Conservation (phyloP, 2,797 vertebrate species). For the Natrix natrix region DNA sequence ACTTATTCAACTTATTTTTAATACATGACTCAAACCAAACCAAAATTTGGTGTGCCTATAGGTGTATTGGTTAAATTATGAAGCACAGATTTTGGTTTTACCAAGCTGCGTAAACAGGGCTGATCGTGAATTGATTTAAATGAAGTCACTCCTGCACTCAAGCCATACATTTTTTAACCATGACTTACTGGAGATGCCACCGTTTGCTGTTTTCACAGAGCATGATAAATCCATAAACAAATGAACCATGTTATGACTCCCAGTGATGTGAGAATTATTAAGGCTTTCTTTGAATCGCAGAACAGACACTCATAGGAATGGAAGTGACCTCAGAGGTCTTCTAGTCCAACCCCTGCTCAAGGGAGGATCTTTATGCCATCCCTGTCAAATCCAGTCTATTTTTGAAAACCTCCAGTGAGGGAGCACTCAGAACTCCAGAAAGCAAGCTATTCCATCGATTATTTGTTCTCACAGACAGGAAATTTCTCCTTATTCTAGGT, state of each 20-base stretch:
- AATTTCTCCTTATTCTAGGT: neutral
- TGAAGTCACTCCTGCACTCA: neutral
- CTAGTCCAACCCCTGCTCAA: neutral
- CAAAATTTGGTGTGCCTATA: neutral
- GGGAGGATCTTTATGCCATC: neutral
- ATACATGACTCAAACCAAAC: neutral
- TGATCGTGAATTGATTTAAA: neutral
- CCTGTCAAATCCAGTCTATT: neutral
- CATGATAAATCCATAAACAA: neutral
- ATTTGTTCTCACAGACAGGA: neutral
- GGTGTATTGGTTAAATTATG: neutral
- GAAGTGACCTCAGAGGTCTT: neutral
- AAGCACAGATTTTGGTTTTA: neutral
- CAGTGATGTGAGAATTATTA: neutral
- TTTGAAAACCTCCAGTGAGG: neutral
- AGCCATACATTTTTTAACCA: neutral
- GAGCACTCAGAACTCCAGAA: neutral
- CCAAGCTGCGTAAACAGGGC: neutral
- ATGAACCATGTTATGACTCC: neutral
- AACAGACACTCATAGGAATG: neutral
- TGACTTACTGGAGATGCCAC: neutral
- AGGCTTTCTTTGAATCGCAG: neutral
- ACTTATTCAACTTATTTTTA: neutral
- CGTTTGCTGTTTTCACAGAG: neutral
- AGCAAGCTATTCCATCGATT: neutral